Evolutionary conservation across 2,888 invertebrate genomes (phyloP), one percentile per base, ranked within the genome.

Genomic region (Thymelicus lineola): DNA sequence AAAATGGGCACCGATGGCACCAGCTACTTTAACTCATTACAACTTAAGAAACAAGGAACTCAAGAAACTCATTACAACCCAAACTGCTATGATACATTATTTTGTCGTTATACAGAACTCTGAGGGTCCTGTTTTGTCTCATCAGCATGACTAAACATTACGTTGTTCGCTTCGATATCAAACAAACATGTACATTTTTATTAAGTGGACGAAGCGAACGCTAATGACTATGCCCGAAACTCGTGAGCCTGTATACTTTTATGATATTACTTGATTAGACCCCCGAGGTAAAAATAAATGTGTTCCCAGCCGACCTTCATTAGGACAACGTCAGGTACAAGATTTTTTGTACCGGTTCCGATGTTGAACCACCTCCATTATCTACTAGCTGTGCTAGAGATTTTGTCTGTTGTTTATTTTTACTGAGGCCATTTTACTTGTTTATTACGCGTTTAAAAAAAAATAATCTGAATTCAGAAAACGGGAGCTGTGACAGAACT

Each of bases 271-370:
- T 70, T 73, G 75, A 75, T 75, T 76, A 73, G 72, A 66, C 68
- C 71, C 64, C 65, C 69, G n/a, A 69, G 69, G 57, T 72, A 75
- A 72, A 67, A 72, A 68, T 72, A 75, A 69, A 63, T 58, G 59
- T 9, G 70, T 58, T 68, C 74, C 73, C 65, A 75, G 75, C 69
- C 80, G 82, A 86, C 90, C 90, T 89, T 90, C 87, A 84, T 87
- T 86, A 87, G 83, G 85, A 82, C 82, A 81, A 76, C 81, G 79
- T 78, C 89, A 90, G 89, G 90, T 90, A 90, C 88, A 84, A 82
- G 85, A 42, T 62, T 86, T 87, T 89, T 91, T 89, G 80, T 78
- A 82, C 77, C 74, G 79, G 75, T 73, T 74, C 78, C 80, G 79
- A 74, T 79, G 78, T 80, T 79, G 77, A 80, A 80, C 82, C 79